Percentiles rank a stretch among this genome's conserved stretches.
These are phyloP conservation scores for Erythrolamprus reginae DNA, from an alignment of 2,113 vertebrate genomes.

Conservation along the genomic window DNA sequence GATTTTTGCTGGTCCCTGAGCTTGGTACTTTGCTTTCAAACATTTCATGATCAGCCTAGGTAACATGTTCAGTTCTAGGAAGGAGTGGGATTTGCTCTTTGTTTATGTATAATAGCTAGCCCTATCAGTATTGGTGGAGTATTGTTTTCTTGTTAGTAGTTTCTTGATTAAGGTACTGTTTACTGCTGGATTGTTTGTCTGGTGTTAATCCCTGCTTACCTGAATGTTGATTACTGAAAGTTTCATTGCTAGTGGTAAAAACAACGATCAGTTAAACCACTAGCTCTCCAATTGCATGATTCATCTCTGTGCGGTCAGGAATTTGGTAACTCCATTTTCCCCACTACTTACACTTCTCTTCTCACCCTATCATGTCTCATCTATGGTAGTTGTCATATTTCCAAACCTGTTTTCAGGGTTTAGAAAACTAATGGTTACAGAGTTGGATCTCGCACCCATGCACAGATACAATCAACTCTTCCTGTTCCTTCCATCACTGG, in stretches of 20 bases:
- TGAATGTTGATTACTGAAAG: background rate
- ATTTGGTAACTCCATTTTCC: background rate
- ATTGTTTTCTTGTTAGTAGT: background rate
- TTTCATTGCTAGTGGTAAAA: background rate
- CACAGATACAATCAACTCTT: background rate
- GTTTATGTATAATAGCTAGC: background rate
- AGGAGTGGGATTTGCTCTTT: background rate
- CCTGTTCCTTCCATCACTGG: background rate
- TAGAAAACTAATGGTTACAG: background rate
- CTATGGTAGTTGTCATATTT: background rate
- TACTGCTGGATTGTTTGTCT: background rate
- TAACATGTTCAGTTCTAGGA: background rate
- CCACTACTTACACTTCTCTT: background rate
- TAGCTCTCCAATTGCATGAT: background rate
- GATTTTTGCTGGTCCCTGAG: background rate
- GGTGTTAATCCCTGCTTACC: background rate
- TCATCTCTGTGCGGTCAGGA: background rate
- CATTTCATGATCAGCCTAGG: background rate
- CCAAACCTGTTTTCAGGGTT: background rate
- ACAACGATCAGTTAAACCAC: background rate
- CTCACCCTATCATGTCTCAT: background rate
- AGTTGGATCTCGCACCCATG: background rate
- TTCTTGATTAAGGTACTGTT: background rate
- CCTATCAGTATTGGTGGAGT: background rate
- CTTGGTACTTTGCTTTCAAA: background rate